Percentiles rank a stretch among this genome's conserved stretches.
These are phyloP conservation scores for Chouioia cunea DNA, from an alignment of 2,888 invertebrate species.

Conservation along the genomic window DNA sequence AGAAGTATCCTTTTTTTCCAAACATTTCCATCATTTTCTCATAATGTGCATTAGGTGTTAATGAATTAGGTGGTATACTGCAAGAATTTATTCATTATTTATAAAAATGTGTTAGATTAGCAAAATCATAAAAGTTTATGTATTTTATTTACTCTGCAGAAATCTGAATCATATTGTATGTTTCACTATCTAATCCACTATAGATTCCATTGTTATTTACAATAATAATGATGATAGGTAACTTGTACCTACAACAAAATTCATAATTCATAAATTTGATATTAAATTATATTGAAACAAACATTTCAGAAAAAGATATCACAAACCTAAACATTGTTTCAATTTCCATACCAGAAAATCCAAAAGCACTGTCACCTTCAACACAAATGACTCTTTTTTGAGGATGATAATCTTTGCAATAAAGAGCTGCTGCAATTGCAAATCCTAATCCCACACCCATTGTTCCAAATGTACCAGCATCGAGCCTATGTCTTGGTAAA, in stretches of 20 bases:
- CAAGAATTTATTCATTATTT: slow-evolving; percentile 51
- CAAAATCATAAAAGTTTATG: slow-evolving; percentile 16
- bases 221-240: slow-evolving; percentile 90
- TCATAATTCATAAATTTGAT: background rate
- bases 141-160: slow-evolving; percentile 78
- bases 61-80: slow-evolving; percentile 87
- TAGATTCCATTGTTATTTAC: slow-evolving; percentile 98
- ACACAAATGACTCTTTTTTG: slow-evolving; percentile 90
- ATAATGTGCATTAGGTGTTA: slow-evolving; percentile 85
- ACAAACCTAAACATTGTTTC: slow-evolving; percentile 88
- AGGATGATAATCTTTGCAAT: slow-evolving; percentile 85
- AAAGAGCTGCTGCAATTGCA: slow-evolving; percentile 92
- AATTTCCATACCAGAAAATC: slow-evolving; percentile 98
- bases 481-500: slow-evolving; percentile 87
- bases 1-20: slow-evolving; percentile 84
- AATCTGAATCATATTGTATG: slow-evolving; percentile 78
- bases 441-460: slow-evolving; percentile 97
- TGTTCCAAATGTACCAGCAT: slow-evolving; percentile 97
- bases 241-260: slow-evolving; percentile 79
- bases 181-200: slow-evolving; percentile 84
- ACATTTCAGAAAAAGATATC: background rate
- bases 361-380: slow-evolving; percentile 97
- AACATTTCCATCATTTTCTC: slow-evolving; percentile 93
- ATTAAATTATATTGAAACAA: no score
- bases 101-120: slow-evolving; percentile 6